Evolutionary conservation across 2,797 vertebrate species (phyloP).

Genomic region (Lacerta viridis): DNA sequence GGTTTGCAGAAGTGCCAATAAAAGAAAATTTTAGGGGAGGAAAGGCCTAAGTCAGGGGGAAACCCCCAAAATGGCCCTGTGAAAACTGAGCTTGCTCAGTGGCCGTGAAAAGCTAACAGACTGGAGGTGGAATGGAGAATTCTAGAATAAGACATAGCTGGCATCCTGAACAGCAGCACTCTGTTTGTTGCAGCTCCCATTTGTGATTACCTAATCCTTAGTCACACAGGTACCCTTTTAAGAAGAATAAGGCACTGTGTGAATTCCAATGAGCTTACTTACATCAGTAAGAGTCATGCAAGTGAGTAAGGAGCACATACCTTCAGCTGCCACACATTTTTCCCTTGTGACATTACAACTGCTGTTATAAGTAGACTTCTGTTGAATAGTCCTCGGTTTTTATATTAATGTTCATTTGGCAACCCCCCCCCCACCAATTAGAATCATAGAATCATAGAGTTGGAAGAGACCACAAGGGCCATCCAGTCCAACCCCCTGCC

Average conservation of each 20-base stretch:
- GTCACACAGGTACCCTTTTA: not conserved
- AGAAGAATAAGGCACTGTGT: slow-evolving; percentile 1
- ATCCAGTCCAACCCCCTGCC: too few relatives aligned
- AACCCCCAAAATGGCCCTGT: too few relatives aligned
- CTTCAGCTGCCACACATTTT: not conserved
- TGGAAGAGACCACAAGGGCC: too few relatives aligned
- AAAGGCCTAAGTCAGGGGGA: too few relatives aligned
- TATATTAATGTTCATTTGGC: not conserved
- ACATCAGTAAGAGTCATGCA: not conserved
- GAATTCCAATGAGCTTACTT: not conserved
- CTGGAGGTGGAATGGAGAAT: too few relatives aligned
- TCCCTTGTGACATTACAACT: not conserved
- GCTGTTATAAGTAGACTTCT: not conserved
- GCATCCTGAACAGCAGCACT: not conserved
- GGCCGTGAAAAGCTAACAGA: too few relatives aligned
- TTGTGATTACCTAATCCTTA: not conserved
- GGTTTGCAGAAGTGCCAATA: too few relatives aligned
- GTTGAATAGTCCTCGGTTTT: not conserved
- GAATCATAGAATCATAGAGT: too few relatives aligned
- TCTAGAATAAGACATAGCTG: not conserved
- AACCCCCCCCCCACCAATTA: not conserved
- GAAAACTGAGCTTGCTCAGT: too few relatives aligned
- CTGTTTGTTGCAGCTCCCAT: not conserved
- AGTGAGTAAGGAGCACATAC: not conserved
- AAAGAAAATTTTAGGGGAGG: too few relatives aligned